phyloP scores from a whole-genome alignment of 1,140 invertebrate species.

The Dendrolimus punctatus region DNA sequence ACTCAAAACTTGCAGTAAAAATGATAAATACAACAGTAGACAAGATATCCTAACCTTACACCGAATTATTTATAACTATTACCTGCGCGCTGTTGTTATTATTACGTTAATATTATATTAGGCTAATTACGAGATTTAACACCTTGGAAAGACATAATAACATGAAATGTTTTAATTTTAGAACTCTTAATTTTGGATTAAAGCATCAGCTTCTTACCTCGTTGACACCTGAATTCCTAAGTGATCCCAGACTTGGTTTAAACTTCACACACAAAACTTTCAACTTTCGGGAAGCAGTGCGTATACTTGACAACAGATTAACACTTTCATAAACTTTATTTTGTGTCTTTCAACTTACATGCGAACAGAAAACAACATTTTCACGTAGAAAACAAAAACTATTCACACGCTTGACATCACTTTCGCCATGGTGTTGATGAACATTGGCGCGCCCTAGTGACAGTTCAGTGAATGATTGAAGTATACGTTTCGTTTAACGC shows the following conservation, averaged over 20 bases:
- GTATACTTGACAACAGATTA: constrained; percentile 32
- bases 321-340: constrained; percentile 46
- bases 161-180: constrained; percentile 52
- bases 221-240: constrained; percentile 70
- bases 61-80: constrained; percentile 63
- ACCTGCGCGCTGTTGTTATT: constrained; percentile 22
- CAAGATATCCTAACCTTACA: constrained; percentile 60
- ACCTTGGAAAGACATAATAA: constrained; percentile 27
- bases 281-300: constrained; percentile 41
- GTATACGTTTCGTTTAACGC: constrained; percentile 26
- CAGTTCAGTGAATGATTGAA: constrained; percentile 23
- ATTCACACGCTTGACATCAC: constrained; percentile 62
- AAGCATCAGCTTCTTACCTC: constrained; percentile 70
- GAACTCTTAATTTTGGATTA: constrained; percentile 61
- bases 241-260: constrained; percentile 65
- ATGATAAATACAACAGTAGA: constrained; percentile 33
- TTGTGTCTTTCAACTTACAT: constrained; percentile 53
- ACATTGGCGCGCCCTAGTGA: constrained; percentile 44
- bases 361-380: constrained; percentile 58
- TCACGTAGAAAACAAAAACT: constrained; percentile 63
- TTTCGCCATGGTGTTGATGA: constrained; percentile 68
- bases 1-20: constrained; percentile 17
- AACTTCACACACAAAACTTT: constrained; percentile 63
- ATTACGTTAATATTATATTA: constrained; percentile 16
- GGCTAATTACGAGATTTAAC: constrained; percentile 36